Percentiles rank a stretch among this genome's conserved stretches.
Evolutionary conservation across 2,797 vertebrate species (phyloP).

Genomic region (Rhinella marina): DNA sequence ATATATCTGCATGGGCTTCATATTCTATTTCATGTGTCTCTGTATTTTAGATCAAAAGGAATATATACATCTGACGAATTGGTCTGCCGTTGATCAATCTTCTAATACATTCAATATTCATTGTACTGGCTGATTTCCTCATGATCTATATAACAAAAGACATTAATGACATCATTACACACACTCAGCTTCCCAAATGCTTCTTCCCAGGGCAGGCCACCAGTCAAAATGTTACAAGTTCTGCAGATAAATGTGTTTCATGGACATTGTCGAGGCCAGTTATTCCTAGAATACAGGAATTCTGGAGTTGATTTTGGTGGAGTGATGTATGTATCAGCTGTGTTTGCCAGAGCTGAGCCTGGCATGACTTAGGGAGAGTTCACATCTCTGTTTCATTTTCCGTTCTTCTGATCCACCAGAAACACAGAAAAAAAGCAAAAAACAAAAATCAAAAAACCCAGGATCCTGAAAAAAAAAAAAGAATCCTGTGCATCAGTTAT

Average conservation of each 20-base stretch:
- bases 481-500: too few species aligned
- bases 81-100: not conserved
- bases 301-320: not conserved
- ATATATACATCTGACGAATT: not conserved
- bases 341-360: not conserved
- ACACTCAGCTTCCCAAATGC: not conserved
- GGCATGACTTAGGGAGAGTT: not conserved
- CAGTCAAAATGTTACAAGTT: not conserved
- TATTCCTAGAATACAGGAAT: not conserved
- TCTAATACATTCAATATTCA: not conserved
- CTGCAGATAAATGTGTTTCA: not conserved
- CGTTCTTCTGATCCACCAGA: too few species aligned
- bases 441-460: too few species aligned
- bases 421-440: too few species aligned
- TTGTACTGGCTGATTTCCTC: not conserved
- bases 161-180: not conserved
- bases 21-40: not conserved
- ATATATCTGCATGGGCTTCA: slow-evolving; percentile 8
- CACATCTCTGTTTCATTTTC: too few species aligned
- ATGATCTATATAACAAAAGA: not conserved
- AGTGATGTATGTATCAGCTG: not conserved
- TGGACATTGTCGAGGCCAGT: not conserved
- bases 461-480: too few species aligned
- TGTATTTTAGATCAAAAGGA: not conserved
- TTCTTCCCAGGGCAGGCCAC: too few species aligned